Evolutionary conservation across 2,113 vertebrate genomes (phyloP).

Genomic region (Zingel zingel): DNA sequence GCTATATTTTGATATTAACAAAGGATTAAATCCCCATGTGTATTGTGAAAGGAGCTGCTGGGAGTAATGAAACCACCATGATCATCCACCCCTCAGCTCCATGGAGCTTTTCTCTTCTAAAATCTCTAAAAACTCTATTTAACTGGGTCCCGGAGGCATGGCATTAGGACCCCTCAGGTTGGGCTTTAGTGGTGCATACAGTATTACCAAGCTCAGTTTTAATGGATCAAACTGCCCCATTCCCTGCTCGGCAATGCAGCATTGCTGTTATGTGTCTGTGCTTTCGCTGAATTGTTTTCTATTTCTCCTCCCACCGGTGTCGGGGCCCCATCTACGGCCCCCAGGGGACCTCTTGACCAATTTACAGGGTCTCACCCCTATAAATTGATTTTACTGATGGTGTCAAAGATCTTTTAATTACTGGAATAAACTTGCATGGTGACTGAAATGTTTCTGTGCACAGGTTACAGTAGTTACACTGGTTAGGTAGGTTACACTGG

Average conservation of each 20-base stretch:
- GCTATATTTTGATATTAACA: slow-evolving; percentile 18
- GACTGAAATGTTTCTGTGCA: slow-evolving; percentile 27
- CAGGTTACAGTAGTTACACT: neutral
- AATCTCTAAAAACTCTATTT: neutral
- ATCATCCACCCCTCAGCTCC: neutral
- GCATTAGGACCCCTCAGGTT: neutral
- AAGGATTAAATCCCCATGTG: neutral
- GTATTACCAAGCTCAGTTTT: neutral
- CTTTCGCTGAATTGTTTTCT: neutral
- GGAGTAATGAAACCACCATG: neutral
- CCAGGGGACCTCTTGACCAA: slow-evolving; percentile 7
- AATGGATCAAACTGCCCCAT: neutral
- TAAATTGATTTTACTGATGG: slow-evolving; percentile 42
- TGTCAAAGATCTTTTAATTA: slow-evolving; percentile 54
- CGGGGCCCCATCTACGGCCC: neutral
- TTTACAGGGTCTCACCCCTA: slow-evolving; percentile 30
- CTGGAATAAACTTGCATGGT: slow-evolving; percentile 12
- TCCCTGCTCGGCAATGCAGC: neutral
- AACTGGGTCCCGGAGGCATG: too few relatives aligned
- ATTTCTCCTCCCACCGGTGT: slow-evolving; percentile 11
- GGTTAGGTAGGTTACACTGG: neutral
- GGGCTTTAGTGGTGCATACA: neutral
- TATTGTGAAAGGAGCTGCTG: slow-evolving; percentile 6
- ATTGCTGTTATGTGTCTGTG: neutral
- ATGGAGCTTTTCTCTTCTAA: neutral